Base-by-base conservation (phyloP, 2,888 invertebrate species). In the Trachelus stipa region DNA sequence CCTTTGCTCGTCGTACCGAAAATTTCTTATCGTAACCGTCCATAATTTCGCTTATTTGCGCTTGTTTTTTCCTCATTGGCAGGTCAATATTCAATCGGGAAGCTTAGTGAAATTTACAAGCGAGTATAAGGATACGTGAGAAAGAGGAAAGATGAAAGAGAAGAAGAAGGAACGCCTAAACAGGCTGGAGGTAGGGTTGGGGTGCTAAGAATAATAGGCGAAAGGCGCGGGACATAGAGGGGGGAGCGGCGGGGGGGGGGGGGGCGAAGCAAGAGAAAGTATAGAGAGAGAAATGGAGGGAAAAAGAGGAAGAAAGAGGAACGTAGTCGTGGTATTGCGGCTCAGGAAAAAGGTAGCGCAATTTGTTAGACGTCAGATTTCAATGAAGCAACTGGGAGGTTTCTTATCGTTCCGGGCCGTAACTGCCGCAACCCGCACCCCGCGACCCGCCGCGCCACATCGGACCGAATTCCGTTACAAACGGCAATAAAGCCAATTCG, bases 311-410 rank as follows among this genome's bases (percentile, higher is more conserved):
- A 74, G 78, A 76, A 73, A 33, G 35, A 12, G 33, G 23, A 34
- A 30, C 56, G 73, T 68, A 9, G 56, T 9, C 9, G 9, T 23
- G 56, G 37, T 12, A n/a, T 73, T 56, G 40, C 69, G 73, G 76
- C 75, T 69, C 68, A 3, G 73, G 76, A 68, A 69, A 77, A 77
- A 74, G 68, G 37, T 40, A 71, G 30, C 75, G 84, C 83, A 87
- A 87, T 85, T 86, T 86, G 85, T 85, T 83, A 81, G 81, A 85
- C 83, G 86, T 86, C 85, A 85, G 83, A 86, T 87, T 86, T 84
- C 84, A 84, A 87, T 84, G 84, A 85, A 86, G 82, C 81, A 82
- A 86, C 82, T 56, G 56, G 56, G 81, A 80, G 80, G 81, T 81
- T 82, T 81, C 83, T 87, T 85, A 85, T 85, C 86, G 80, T 74